Evolutionary conservation across 2,113 vertebrate genomes (phyloP).

Genomic region (Falcunculus frontatus): DNA sequence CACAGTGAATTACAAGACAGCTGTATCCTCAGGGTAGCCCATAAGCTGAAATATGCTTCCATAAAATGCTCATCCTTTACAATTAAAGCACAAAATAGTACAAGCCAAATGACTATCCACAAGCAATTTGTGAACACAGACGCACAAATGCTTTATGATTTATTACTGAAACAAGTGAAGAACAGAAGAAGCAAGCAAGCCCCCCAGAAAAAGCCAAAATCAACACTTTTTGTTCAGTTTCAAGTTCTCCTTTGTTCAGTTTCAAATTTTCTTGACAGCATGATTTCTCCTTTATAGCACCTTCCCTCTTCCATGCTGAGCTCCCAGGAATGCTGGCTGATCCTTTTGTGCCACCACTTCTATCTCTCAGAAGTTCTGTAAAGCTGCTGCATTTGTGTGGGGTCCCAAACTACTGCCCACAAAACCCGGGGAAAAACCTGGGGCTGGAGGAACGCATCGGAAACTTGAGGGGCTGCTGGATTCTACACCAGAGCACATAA

Average conservation of each 20-base stretch:
- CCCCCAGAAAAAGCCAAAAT: not conserved
- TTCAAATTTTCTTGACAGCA: not conserved
- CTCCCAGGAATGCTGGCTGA: not conserved
- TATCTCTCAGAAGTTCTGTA: not conserved
- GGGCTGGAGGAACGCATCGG: not conserved
- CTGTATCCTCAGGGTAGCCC: conserved; percentile 25
- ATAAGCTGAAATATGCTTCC: conserved; percentile 41
- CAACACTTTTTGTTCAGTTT: not conserved
- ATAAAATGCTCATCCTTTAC: conserved; percentile 43
- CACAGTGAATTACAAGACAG: conserved; percentile 9
- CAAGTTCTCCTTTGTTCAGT: not conserved
- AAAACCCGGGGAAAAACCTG: not conserved
- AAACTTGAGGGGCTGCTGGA: not conserved
- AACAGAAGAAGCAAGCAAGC: not conserved
- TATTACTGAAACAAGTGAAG: not conserved
- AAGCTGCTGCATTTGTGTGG: not conserved
- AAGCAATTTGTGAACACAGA: conserved; percentile 5
- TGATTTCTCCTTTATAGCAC: not conserved
- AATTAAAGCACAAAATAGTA: conserved; percentile 40
- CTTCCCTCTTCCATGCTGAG: not conserved
- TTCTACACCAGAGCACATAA: not conserved
- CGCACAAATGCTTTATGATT: not conserved
- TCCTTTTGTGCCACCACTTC: not conserved
- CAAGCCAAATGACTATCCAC: conserved; percentile 30
- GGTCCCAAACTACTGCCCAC: not conserved